These are phyloP conservation scores for Sceliomorpha sp. DNA, from an alignment of 2,888 invertebrate genomes.

Conservation along the genomic window DNA sequence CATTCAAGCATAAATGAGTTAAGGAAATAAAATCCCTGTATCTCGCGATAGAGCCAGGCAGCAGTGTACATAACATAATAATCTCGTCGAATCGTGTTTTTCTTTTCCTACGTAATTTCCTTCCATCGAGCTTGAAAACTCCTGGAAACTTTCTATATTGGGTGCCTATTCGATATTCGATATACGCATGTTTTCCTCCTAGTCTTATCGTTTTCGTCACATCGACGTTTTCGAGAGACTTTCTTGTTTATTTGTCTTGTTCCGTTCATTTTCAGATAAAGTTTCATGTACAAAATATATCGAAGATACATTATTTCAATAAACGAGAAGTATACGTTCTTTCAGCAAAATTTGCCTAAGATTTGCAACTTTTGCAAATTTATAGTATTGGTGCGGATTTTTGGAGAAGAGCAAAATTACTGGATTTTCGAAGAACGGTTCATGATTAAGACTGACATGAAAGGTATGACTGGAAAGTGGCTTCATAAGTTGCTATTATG, in stretches of 20 bases:
- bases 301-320: constrained; percentile 1
- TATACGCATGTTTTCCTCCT: not conserved
- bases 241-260: constrained; percentile 4
- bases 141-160: not conserved
- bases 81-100: constrained; percentile 2
- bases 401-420: no score
- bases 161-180: constrained; percentile 11
- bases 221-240: constrained; percentile 1
- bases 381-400: no score
- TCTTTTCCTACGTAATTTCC: constrained; percentile 3
- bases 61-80: not conserved
- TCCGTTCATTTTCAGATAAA: not conserved
- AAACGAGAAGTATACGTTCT: not conserved
- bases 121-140: constrained; percentile 1
- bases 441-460: no score
- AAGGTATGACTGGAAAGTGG: no score
- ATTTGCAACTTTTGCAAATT: no score
- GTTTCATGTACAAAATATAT: not conserved
- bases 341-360: no score
- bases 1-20: constrained; percentile 2
- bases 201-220: constrained; percentile 5
- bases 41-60: constrained; percentile 1
- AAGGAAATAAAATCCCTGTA: constrained; percentile 1
- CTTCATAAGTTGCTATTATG: no score
- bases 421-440: no score